Conservation (phyloP, 2,797 vertebrate genomes). For the Channa striata region DNA sequence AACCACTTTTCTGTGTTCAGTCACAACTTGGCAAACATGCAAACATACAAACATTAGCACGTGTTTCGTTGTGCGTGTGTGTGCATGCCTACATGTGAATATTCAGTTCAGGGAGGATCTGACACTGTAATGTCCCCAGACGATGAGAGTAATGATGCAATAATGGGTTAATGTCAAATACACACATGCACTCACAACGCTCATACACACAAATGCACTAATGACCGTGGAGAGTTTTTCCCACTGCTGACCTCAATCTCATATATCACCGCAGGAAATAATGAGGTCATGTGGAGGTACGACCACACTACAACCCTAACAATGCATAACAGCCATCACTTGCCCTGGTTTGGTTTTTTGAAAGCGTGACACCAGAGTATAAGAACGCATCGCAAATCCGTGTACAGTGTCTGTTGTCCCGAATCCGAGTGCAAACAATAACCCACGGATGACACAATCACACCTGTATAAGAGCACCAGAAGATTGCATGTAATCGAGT, state of each 20-base stretch:
- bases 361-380: slow-evolving; percentile 6
- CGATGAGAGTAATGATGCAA: slow-evolving; percentile 55
- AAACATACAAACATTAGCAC: slow-evolving; percentile 9
- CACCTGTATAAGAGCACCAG: slow-evolving; percentile 39
- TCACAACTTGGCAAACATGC: background rate
- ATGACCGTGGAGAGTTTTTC: slow-evolving; percentile 33
- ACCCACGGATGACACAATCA: slow-evolving; percentile 46
- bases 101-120: slow-evolving; percentile 8
- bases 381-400: slow-evolving; percentile 23
- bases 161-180: slow-evolving; percentile 58
- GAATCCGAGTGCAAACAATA: slow-evolving; percentile 32
- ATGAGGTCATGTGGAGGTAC: slow-evolving; percentile 39
- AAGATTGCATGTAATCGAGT: slow-evolving; percentile 65
- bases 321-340: slow-evolving; percentile 15
- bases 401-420: slow-evolving; percentile 36
- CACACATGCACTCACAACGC: background rate
- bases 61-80: slow-evolving; percentile 24
- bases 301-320: slow-evolving; percentile 12
- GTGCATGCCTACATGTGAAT: slow-evolving; percentile 1
- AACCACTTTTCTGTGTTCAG: slow-evolving; percentile 2
- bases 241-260: slow-evolving; percentile 37
- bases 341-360: slow-evolving; percentile 49
- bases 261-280: slow-evolving; percentile 33
- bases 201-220: background rate
- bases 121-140: slow-evolving; percentile 40